These are phyloP conservation scores for Biston stratarius DNA, from an alignment of 2,888 invertebrate genomes.

Conservation along the genomic window DNA sequence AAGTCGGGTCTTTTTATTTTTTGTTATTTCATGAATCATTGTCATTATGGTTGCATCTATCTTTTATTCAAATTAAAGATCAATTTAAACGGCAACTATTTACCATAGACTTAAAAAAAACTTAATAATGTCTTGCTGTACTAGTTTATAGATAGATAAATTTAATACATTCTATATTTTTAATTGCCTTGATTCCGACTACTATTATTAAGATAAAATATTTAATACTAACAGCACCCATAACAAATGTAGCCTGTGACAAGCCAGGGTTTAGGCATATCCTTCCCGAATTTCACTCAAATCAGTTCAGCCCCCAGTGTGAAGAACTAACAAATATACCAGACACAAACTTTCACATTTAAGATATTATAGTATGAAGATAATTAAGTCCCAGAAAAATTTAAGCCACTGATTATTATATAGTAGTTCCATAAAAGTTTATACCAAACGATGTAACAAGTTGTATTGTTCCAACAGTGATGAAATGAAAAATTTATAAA, in stretches of 20 bases:
- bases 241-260: too few relatives aligned
- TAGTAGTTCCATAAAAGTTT: too few relatives aligned
- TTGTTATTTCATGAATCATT: not conserved
- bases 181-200: constrained; percentile 38
- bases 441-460: too few relatives aligned
- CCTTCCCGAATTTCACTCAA: too few relatives aligned
- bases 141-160: constrained; percentile 16
- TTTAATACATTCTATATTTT: constrained; percentile 6
- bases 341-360: too few relatives aligned
- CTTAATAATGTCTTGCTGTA: constrained; percentile 6
- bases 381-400: not conserved
- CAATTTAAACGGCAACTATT: constrained; percentile 31
- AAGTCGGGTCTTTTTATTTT: constrained; percentile 17
- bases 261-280: too few relatives aligned
- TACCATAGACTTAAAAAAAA: constrained; percentile 5
- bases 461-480: too few relatives aligned
- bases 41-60: not conserved
- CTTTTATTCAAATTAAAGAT: not conserved
- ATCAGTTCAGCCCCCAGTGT: too few relatives aligned
- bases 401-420: not conserved
- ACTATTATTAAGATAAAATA: constrained; percentile 39
- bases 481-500: too few relatives aligned
- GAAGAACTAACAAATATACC: too few relatives aligned
- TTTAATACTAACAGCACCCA: not conserved
- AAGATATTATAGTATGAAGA: not conserved